These are phyloP conservation scores for Crocidura indochinensis DNA, from an alignment of 2,797 vertebrate genomes.

Conservation along the genomic window DNA sequence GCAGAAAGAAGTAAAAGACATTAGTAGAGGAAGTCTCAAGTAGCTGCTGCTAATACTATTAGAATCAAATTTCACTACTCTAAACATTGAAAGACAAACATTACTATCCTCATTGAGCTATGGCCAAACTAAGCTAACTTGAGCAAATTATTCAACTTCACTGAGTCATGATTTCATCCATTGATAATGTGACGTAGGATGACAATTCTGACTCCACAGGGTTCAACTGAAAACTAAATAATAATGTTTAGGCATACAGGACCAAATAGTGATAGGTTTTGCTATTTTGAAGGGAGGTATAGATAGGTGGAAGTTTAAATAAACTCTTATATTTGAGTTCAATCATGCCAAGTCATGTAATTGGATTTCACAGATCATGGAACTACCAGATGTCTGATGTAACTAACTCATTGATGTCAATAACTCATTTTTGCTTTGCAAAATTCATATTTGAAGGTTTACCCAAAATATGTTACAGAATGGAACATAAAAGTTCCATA, in stretches of 20 bases:
- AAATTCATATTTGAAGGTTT: slow-evolving; percentile 75
- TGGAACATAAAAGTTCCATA: slow-evolving; percentile 83
- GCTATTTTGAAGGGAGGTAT: background rate
- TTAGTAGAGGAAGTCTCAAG: slow-evolving; percentile 8
- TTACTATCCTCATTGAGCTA: background rate
- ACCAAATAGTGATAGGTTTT: slow-evolving; percentile 11
- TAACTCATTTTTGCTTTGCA: slow-evolving; percentile 73
- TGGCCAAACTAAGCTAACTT: slow-evolving; percentile 4
- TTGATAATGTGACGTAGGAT: background rate
- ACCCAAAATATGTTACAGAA: slow-evolving; percentile 75
- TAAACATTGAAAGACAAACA: background rate
- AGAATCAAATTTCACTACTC: background rate
- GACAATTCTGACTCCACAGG: slow-evolving; percentile 16
- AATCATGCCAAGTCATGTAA: slow-evolving; percentile 40
- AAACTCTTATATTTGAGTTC: background rate
- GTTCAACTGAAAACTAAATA: slow-evolving; percentile 21
- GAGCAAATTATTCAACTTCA: slow-evolving; percentile 12
- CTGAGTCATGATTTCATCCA: background rate
- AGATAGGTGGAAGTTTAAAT: background rate
- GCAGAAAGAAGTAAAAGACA: background rate
- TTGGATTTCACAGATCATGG: slow-evolving; percentile 40
- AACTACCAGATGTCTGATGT: slow-evolving; percentile 35
- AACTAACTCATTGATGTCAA: slow-evolving; percentile 53
- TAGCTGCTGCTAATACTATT: background rate
- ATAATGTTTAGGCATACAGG: slow-evolving; percentile 44